Evolutionary conservation across 2,888 invertebrate genomes (phyloP).

Genomic region (Epirrhoe alternata): DNA sequence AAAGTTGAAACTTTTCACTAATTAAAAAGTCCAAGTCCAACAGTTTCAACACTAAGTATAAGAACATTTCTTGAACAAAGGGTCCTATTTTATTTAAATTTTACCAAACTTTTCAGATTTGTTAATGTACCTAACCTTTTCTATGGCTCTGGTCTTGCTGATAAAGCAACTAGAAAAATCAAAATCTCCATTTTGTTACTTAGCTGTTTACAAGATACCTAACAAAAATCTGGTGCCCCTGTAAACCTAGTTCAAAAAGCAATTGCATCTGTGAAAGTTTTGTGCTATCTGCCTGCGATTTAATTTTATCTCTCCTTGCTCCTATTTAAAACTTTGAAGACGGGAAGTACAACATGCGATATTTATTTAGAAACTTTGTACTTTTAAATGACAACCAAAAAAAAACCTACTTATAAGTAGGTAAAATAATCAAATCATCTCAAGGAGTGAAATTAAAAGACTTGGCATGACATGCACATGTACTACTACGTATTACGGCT

Average conservation of each 20-base stretch:
- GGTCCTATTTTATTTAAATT: neutral
- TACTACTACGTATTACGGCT: no score
- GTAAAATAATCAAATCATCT: no score
- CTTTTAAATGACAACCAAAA: no score
- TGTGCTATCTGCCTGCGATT: constrained; percentile 1
- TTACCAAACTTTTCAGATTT: no score
- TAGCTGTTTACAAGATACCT: neutral
- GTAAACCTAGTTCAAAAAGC: constrained; percentile 17
- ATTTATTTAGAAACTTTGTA: neutral
- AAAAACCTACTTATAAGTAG: no score
- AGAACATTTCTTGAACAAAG: neutral
- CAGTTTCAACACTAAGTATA: neutral
- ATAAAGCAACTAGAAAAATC: no score
- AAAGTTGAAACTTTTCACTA: neutral
- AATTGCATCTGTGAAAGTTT: constrained; percentile 23
- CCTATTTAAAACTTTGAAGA: constrained; percentile 8
- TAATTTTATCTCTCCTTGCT: constrained; percentile 13
- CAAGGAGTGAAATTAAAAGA: no score
- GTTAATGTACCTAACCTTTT: no score
- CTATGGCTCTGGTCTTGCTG: neutral
- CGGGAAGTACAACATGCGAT: neutral
- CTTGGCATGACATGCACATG: no score
- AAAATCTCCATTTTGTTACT: neutral
- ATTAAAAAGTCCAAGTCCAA: neutral
- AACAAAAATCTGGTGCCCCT: no score